A percentile compares a stretch with the other conserved stretches of the same genome.
Evolutionary conservation across 2,888 invertebrate species (phyloP).

Genomic region (Hipparchia semele): DNA sequence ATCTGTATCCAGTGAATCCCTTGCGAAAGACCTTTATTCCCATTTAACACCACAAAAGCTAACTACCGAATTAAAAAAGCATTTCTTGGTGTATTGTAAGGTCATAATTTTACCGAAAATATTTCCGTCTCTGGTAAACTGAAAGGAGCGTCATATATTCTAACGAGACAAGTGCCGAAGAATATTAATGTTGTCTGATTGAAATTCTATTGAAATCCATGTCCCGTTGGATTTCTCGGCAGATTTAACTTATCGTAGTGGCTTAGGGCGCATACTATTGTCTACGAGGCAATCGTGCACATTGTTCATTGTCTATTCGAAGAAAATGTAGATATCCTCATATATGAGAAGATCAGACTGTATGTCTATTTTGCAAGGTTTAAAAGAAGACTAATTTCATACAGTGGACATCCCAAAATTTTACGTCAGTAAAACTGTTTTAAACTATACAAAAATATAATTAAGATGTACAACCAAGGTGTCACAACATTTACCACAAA

Average conservation of each 20-base stretch:
- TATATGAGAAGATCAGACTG: slow-evolving; percentile 20
- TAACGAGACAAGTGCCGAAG: slow-evolving; percentile 22
- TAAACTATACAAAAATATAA: no score
- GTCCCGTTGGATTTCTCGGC: slow-evolving; percentile 48
- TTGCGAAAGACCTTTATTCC: no score
- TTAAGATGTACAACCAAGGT: no score
- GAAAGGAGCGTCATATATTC: slow-evolving; percentile 10
- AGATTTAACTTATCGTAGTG: slow-evolving; percentile 56
- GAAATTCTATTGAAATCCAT: slow-evolving; percentile 39
- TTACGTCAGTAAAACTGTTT: no score
- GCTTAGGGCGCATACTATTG: slow-evolving; percentile 59
- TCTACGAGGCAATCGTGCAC: slow-evolving; percentile 62
- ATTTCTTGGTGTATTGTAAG: no score
- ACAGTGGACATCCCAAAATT: no score
- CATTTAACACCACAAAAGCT: neutral
- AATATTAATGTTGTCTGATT: slow-evolving; percentile 30
- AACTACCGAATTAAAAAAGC: no score
- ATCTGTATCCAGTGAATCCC: no score
- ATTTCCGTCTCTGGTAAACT: neutral
- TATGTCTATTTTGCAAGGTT: slow-evolving; percentile 21
- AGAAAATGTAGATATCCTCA: slow-evolving; percentile 34
- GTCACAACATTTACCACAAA: no score
- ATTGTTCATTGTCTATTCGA: slow-evolving; percentile 71
- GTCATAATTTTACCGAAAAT: neutral
- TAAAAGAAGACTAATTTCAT: slow-evolving; percentile 1